phyloP scores from a whole-genome alignment of 2,797 vertebrate genomes.

The Remorina albescens region DNA sequence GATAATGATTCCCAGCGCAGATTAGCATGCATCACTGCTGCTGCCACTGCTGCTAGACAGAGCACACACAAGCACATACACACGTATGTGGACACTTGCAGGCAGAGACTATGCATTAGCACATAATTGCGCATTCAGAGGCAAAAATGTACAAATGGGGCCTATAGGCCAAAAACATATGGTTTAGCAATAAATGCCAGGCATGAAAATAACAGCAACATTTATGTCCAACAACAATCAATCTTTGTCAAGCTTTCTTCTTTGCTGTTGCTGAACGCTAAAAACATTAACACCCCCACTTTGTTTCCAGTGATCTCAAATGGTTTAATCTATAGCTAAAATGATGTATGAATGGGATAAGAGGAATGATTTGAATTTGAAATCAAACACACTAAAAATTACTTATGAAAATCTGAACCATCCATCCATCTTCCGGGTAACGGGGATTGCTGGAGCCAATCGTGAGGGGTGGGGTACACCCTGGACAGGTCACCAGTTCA shows the following conservation, averaged over 20 bases:
- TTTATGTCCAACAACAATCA: background rate
- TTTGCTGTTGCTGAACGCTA: background rate
- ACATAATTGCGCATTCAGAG: slow-evolving; percentile 24
- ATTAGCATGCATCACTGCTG: slow-evolving; percentile 71
- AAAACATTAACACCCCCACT: background rate
- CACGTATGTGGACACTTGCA: slow-evolving; percentile 29
- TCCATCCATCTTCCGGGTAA: too few species aligned
- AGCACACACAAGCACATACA: slow-evolving; percentile 16
- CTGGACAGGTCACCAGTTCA: too few species aligned
- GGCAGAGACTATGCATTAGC: slow-evolving; percentile 30
- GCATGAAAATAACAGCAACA: slow-evolving; percentile 16
- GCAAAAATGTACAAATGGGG: slow-evolving; percentile 40
- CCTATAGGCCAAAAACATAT: slow-evolving; percentile 39
- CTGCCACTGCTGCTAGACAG: slow-evolving; percentile 11
- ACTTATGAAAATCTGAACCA: slow-evolving; percentile 5
- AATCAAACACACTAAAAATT: background rate
- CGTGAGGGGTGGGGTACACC: too few species aligned
- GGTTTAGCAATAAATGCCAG: slow-evolving; percentile 25
- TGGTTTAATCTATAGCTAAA: slow-evolving; percentile 10
- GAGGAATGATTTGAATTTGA: background rate
- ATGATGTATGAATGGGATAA: background rate
- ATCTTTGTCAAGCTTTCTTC: background rate
- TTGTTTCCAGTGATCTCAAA: slow-evolving; percentile 1
- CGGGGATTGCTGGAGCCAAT: too few species aligned
- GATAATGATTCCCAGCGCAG: slow-evolving; percentile 77